phyloP scores from a whole-genome alignment of 1,140 invertebrate species.

The Ips typographus region DNA sequence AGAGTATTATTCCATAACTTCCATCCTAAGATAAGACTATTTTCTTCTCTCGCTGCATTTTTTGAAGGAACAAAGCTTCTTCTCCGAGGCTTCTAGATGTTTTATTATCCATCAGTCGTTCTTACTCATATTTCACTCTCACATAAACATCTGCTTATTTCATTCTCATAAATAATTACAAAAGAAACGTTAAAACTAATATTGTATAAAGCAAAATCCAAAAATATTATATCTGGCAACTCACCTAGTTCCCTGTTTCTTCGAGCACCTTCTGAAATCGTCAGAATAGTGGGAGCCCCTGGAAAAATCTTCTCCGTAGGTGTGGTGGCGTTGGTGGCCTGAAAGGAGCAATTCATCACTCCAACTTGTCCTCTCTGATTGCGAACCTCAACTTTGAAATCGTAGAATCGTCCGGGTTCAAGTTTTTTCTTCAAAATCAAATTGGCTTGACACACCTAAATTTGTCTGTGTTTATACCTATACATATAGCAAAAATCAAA shows the following conservation, averaged over 20 bases:
- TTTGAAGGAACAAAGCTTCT: no score
- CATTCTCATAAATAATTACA: no score
- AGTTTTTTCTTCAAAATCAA: constrained; percentile 73
- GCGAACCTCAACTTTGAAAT: constrained; percentile 74
- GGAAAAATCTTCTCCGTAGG: constrained; percentile 78
- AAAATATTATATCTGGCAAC: background rate
- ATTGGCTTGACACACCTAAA: constrained; percentile 75
- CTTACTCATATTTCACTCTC: no score
- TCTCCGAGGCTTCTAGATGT: no score
- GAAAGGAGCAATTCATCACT: constrained; percentile 76
- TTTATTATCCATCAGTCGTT: no score
- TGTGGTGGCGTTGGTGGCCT: constrained; percentile 78
- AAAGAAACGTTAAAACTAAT: no score
- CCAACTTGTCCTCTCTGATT: constrained; percentile 78
- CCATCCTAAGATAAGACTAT: no score
- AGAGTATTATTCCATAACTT: no score
- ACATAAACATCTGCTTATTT: no score
- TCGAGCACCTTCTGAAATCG: constrained; percentile 75
- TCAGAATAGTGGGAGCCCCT: constrained; percentile 76
- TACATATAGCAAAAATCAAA: background rate
- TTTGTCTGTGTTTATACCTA: background rate
- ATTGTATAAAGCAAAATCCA: no score
- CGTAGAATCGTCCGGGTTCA: constrained; percentile 75
- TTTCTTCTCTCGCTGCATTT: no score
- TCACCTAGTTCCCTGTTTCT: constrained; percentile 69